Evolutionary conservation across 2,113 vertebrate species (phyloP), one percentile per base, ranked within the genome.

Genomic region (Corythaeola cristata): DNA sequence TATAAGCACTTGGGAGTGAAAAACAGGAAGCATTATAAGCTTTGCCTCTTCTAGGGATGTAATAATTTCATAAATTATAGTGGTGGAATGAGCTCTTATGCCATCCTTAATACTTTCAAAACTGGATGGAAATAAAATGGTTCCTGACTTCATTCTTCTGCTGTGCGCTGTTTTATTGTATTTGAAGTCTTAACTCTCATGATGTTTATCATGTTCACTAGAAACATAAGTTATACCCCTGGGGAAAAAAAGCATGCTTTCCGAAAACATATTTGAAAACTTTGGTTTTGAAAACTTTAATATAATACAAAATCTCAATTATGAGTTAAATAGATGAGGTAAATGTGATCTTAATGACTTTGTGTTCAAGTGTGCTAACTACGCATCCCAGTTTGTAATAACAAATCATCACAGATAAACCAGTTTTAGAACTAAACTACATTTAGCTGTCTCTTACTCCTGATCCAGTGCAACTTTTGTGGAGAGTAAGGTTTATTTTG

Each of bases 81-180:
- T 85, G 60, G 20, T 81, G 84, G 45, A 83, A 85, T 93, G 78
- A 83, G 64, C 35, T 95, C 37, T 66, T 93, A 55, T 22, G 32
- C 91, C 88, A 93, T 95, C 88, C 94, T 93, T 93, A 94, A 85
- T 90, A 83, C 50, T 66, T 92, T 85, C 63, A 91, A 91, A 91
- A 79, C 58, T 93, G 96, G 93, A 88, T 96, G 87, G 88, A 95
- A 96, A 95, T 96, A 95, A 95, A 96, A 91, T 91, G 50, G 50
- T 69, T 97, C 84, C 87, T 97, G 73, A 89, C 77, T 95, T 90
- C 72, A 95, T 91, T 96, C 35, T 96, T 88, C 37, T 89, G 76
- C 92, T 96, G 88, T 96, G 88, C 4, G 37, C 78, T 97, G 49
- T 96, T 96, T 95, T 90, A 81, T 93, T 96, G 52, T 71, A 84